These are phyloP conservation scores for Coleophora flavipennella DNA, from an alignment of 2,888 invertebrate species.

Conservation along the genomic window DNA sequence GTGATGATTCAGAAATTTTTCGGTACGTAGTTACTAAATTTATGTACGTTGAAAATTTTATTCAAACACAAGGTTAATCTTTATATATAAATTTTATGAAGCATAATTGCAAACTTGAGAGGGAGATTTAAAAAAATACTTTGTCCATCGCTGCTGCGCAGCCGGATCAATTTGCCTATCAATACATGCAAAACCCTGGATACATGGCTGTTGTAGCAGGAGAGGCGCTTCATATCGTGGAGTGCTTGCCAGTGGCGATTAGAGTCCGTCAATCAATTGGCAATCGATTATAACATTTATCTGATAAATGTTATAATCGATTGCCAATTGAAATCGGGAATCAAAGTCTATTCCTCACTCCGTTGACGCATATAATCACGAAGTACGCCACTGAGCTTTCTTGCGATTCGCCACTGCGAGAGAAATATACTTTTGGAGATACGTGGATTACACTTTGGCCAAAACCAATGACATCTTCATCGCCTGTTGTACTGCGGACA, in stretches of 20 bases:
- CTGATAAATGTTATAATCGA: too few species aligned
- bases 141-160: background rate
- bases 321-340: background rate
- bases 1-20: background rate
- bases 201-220: background rate
- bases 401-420: background rate
- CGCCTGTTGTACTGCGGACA: background rate
- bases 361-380: background rate
- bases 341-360: background rate
- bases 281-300: too few species aligned
- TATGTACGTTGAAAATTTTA: background rate
- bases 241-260: background rate
- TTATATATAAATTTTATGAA: background rate
- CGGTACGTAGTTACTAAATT: background rate
- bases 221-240: background rate
- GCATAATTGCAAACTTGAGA: background rate
- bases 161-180: background rate
- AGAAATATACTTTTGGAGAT: background rate
- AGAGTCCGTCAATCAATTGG: background rate
- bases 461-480: background rate
- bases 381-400: background rate
- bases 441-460: background rate
- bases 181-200: background rate
- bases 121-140: background rate
- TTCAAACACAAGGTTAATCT: background rate